Conservation (phyloP, 2,888 invertebrate species). For the Morpho achilles region DNA sequence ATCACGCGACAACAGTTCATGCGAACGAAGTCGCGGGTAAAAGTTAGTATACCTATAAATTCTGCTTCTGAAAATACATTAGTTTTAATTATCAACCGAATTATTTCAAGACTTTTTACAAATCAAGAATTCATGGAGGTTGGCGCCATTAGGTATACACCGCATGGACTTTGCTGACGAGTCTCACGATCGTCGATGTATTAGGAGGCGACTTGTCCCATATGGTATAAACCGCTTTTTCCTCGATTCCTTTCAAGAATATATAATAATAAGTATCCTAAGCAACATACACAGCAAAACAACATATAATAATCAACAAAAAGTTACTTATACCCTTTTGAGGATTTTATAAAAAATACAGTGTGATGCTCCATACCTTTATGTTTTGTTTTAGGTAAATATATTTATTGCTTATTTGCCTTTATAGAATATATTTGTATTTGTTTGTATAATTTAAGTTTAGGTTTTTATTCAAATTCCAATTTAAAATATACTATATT, state of each 20-base stretch:
- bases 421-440: background rate
- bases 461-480: too few species aligned
- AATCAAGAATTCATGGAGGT: conserved; percentile 8
- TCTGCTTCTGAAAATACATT: too few species aligned
- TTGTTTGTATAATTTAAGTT: too few species aligned
- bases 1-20: too few species aligned
- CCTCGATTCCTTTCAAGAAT: conserved; percentile 29
- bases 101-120: too few species aligned
- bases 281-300: conserved; percentile 32
- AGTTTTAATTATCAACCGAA: too few species aligned
- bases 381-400: conserved; percentile 18
- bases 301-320: conserved; percentile 28
- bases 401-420: conserved; percentile 16
- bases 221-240: conserved; percentile 36
- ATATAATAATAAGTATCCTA: conserved; percentile 21
- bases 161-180: conserved; percentile 20
- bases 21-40: too few species aligned
- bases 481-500: too few species aligned
- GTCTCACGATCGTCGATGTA: conserved; percentile 30
- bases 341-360: conserved; percentile 18
- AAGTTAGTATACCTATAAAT: too few species aligned
- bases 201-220: conserved; percentile 31
- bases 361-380: conserved; percentile 16
- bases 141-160: conserved; percentile 23
- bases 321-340: conserved; percentile 29